These are phyloP conservation scores for Doris montereyensis DNA, from an alignment of 2,888 invertebrate species.

Conservation along the genomic window DNA sequence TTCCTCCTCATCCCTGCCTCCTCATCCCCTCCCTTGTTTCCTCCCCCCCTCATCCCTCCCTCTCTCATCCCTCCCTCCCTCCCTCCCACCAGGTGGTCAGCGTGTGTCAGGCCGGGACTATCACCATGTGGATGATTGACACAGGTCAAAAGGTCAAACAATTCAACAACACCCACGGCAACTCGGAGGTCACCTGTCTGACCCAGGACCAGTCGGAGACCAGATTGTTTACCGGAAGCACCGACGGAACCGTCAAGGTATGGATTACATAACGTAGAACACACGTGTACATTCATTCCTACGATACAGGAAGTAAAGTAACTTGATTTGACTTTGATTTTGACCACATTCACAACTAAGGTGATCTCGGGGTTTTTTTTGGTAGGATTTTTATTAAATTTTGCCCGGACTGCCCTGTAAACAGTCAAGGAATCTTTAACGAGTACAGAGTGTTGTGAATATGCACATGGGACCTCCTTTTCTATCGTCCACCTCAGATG, in stretches of 20 bases:
- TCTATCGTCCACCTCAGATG: too few species aligned
- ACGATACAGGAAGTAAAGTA: not conserved
- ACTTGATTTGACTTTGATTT: too few species aligned
- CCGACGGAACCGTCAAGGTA: constrained; percentile 73
- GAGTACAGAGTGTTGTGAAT: too few species aligned
- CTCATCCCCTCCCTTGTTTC: not conserved
- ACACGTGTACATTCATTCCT: too few species aligned
- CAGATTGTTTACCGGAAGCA: constrained; percentile 69
- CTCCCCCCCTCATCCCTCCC: not conserved
- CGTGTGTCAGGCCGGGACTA: constrained; percentile 69
- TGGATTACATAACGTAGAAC: constrained; percentile 10
- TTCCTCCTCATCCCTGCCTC: not conserved
- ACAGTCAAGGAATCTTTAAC: too few species aligned
- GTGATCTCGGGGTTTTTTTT: too few species aligned
- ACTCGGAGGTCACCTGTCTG: constrained; percentile 70
- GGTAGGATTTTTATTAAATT: too few species aligned
- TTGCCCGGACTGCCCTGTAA: too few species aligned
- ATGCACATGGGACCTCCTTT: too few species aligned
- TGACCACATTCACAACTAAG: too few species aligned
- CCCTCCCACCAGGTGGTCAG: constrained; percentile 65
- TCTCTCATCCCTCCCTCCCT: not conserved
- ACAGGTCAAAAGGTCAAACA: constrained; percentile 73
- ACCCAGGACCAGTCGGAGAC: constrained; percentile 69
- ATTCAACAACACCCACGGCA: constrained; percentile 68
- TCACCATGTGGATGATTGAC: constrained; percentile 72